Evolutionary conservation across 2,113 vertebrate species (phyloP).

Genomic region (Clarias macrocephalus): DNA sequence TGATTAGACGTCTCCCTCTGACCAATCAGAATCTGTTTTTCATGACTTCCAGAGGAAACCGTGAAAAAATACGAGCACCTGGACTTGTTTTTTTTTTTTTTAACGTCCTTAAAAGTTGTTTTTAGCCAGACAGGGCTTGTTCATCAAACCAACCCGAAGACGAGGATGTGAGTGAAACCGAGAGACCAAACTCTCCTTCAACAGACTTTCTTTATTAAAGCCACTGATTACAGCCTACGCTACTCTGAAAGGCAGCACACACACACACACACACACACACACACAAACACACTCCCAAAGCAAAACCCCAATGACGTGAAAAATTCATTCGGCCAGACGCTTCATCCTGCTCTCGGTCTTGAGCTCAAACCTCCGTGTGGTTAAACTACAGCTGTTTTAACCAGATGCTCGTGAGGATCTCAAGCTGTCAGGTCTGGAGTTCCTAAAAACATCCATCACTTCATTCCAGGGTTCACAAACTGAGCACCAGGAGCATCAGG

Average conservation of each 20-base stretch:
- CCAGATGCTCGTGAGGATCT: neutral
- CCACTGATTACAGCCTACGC: conserved; percentile 3
- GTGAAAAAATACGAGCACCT: neutral
- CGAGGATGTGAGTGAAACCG: neutral
- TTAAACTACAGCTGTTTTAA: neutral
- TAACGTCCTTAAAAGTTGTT: neutral
- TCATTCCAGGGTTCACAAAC: neutral
- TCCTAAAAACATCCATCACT: neutral
- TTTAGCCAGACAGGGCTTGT: neutral
- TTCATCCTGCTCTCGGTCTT: neutral
- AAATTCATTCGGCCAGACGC: neutral
- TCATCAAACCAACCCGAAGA: neutral
- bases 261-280: neutral
- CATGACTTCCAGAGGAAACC: no score
- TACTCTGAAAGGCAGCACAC: neutral
- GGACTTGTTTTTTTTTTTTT: neutral
- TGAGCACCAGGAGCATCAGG: neutral
- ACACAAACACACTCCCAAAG: neutral
- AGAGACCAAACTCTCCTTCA: neutral
- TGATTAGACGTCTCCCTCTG: neutral
- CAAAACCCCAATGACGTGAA: neutral
- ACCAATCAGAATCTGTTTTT: neutral
- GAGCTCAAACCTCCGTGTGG: neutral
- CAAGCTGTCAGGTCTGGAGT: neutral
- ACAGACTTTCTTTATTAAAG: conserved; percentile 24